A percentile compares a stretch with the other conserved stretches of the same genome.
Conservation (phyloP, 2,888 invertebrate species). For the Drosophila kambysellisi region DNA sequence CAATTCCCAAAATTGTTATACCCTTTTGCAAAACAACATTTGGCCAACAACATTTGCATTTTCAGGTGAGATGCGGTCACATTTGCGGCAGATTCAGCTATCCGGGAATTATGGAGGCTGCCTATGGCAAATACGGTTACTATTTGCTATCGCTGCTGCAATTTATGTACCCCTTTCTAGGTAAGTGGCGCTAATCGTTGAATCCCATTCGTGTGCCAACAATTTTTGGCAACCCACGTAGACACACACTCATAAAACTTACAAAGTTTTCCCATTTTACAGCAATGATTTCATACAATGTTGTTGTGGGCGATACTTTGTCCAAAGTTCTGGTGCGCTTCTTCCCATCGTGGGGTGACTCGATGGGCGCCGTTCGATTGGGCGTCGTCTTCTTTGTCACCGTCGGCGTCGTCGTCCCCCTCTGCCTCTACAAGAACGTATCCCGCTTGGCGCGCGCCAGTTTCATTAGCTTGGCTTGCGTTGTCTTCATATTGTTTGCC, state of each 20-base stretch:
- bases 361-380: conserved; percentile 85
- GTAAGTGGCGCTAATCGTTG: conserved; percentile 85
- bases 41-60: conserved; percentile 39
- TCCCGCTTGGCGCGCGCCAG: conserved; percentile 85
- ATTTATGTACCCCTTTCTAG: conserved; percentile 93
- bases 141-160: conserved; percentile 91
- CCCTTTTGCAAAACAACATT: no score
- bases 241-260: conserved; percentile 8
- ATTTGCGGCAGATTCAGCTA: conserved; percentile 92
- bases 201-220: conserved; percentile 25
- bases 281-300: conserved; percentile 96
- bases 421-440: conserved; percentile 92
- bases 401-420: conserved; percentile 90
- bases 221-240: background rate
- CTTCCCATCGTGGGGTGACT: conserved; percentile 85
- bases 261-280: conserved; percentile 76
- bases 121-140: conserved; percentile 92
- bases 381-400: conserved; percentile 90
- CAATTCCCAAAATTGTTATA: background rate
- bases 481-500: conserved; percentile 90
- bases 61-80: conserved; percentile 88
- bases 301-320: conserved; percentile 94
- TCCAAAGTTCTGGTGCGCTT: conserved; percentile 92
- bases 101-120: conserved; percentile 90
- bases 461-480: conserved; percentile 88